These are phyloP conservation scores for Choloepus didactylus DNA, from an alignment of 2,797 vertebrate genomes.

Conservation along the genomic window DNA sequence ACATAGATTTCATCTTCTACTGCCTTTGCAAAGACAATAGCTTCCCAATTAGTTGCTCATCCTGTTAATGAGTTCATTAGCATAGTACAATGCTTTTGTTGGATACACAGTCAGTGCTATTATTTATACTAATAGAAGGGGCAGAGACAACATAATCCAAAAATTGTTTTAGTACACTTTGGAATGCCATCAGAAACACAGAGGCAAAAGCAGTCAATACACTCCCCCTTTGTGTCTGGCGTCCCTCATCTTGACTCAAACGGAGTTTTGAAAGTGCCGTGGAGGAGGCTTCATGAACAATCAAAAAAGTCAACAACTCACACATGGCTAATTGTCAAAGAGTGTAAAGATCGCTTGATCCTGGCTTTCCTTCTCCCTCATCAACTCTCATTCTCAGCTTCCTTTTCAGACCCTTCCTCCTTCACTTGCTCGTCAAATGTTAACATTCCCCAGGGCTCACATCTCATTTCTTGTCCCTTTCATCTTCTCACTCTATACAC, in stretches of 20 bases:
- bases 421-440: neutral
- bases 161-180: neutral
- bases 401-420: neutral
- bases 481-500: neutral
- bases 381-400: neutral
- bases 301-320: neutral
- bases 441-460: neutral
- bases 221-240: neutral
- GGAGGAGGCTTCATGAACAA: constrained; percentile 33
- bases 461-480: constrained; percentile 14
- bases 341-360: neutral
- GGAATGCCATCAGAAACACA: constrained; percentile 46
- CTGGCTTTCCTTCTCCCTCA: neutral
- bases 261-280: neutral
- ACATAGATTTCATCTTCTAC: constrained; percentile 13
- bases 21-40: constrained; percentile 47
- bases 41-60: constrained; percentile 53
- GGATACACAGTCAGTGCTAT: neutral
- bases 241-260: neutral
- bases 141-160: neutral
- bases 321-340: neutral
- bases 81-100: neutral
- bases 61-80: constrained; percentile 59
- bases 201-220: neutral
- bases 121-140: neutral